phyloP scores from a whole-genome alignment of 2,888 invertebrate species.

The Leucophenga maculata region DNA sequence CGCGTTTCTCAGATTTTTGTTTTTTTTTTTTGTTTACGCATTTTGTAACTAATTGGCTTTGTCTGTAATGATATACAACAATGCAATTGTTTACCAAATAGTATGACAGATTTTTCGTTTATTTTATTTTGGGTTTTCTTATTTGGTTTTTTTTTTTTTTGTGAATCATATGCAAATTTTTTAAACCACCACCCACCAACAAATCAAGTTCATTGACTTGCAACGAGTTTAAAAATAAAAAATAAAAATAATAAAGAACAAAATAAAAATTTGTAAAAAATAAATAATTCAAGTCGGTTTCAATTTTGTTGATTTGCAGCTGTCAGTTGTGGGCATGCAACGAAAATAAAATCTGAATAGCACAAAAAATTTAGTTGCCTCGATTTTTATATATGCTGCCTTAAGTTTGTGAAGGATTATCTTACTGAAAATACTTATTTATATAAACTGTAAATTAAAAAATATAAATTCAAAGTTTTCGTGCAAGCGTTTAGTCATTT shows the following conservation, averaged over 20 bases:
- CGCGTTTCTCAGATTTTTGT: neutral
- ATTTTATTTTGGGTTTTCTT: too few species aligned
- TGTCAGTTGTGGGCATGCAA: conserved; percentile 45
- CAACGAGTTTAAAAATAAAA: conserved; percentile 18
- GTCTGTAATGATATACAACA: neutral
- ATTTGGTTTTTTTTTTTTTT: conserved; percentile 22
- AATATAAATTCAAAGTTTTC: too few species aligned
- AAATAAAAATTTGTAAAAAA: conserved; percentile 38
- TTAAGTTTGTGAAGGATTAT: neutral
- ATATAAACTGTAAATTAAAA: too few species aligned
- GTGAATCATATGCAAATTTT: conserved; percentile 48
- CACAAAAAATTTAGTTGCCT: neutral
- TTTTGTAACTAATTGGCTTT: neutral
- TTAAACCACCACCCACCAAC: conserved; percentile 55
- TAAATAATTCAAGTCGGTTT: conserved; percentile 64
- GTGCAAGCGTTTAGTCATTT: too few species aligned
- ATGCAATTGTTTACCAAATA: neutral
- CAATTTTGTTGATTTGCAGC: conserved; percentile 65
- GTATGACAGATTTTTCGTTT: too few species aligned
- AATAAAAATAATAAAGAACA: neutral
- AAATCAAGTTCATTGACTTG: conserved; percentile 40
- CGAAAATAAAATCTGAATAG: conserved; percentile 26
- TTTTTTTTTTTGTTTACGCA: neutral
- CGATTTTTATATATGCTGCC: conserved; percentile 22
- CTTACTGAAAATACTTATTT: too few species aligned